A percentile compares a stretch with the other conserved stretches of the same genome.
Evolutionary conservation across 2,113 vertebrate species (phyloP).

Genomic region (Dascyllus trimaculatus): DNA sequence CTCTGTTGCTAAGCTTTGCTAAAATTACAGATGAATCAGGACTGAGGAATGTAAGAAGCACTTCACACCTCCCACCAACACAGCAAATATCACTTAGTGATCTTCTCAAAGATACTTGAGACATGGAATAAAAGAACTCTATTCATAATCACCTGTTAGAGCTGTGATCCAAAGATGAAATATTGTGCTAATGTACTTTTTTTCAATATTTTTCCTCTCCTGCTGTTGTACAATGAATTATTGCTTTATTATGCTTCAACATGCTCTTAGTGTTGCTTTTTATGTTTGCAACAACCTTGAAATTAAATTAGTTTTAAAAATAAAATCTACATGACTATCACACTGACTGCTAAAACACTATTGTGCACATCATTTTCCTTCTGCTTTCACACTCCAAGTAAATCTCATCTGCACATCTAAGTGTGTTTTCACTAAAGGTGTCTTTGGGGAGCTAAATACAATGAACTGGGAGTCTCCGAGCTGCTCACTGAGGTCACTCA

Average conservation of each 20-base stretch:
- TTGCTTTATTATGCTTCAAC: not conserved
- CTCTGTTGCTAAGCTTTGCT: conserved; percentile 1
- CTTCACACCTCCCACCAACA: conserved; percentile 60
- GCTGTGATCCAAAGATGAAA: not conserved
- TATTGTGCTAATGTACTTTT: not conserved
- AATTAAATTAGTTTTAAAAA: conserved; percentile 9
- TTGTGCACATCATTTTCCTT: conserved; percentile 27
- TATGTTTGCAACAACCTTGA: not conserved
- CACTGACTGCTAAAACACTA: conserved; percentile 33
- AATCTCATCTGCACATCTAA: conserved; percentile 64
- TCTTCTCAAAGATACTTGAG: conserved; percentile 13
- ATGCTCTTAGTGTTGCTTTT: too few species aligned
- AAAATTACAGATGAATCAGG: conserved; percentile 43
- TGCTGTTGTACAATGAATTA: not conserved
- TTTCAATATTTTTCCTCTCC: not conserved
- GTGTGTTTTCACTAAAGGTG: conserved; percentile 54
- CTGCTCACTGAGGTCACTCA: conserved; percentile 35
- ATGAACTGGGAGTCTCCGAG: conserved; percentile 64
- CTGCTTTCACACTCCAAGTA: conserved; percentile 59
- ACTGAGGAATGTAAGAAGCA: conserved; percentile 54
- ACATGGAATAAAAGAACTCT: not conserved
- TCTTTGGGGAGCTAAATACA: conserved; percentile 63
- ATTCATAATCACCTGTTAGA: not conserved
- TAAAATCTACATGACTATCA: conserved; percentile 34
- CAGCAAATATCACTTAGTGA: conserved; percentile 59